A percentile compares a stretch with the other conserved stretches of the same genome.
phyloP scores from a whole-genome alignment of 2,113 vertebrate species.

The Nettapus auritus region DNA sequence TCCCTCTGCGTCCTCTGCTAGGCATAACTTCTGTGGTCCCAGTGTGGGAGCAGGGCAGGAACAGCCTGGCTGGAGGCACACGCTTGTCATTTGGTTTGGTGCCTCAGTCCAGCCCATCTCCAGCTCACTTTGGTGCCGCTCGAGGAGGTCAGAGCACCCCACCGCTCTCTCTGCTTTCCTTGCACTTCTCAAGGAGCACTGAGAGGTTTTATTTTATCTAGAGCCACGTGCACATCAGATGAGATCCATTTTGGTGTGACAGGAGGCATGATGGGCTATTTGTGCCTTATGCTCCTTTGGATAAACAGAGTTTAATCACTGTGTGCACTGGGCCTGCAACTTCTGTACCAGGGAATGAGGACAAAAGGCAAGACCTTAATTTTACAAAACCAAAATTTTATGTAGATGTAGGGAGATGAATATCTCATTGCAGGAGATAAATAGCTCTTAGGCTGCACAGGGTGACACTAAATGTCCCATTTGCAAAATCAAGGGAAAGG shows the following conservation, averaged over 20 bases:
- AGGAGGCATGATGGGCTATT: not conserved
- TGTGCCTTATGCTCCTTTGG: not conserved
- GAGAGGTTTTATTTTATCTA: not conserved
- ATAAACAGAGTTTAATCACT: not conserved
- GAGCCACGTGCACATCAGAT: not conserved
- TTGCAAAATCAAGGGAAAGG: not conserved
- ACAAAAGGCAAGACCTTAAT: not conserved
- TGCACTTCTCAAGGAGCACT: not conserved
- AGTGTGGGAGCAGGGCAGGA: not conserved
- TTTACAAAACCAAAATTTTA: not conserved
- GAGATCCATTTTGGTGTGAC: not conserved
- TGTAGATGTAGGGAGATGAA: accelerated
- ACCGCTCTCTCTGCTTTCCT: not conserved
- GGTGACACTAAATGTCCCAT: not conserved
- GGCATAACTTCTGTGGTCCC: not conserved
- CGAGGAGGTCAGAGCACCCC: not conserved
- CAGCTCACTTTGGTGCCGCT: not conserved
- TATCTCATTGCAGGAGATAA: not conserved
- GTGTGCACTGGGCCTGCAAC: not conserved
- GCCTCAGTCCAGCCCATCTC: not conserved
- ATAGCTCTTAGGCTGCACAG: not conserved
- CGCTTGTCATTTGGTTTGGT: accelerated
- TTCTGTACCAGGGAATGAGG: not conserved
- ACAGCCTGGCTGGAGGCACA: not conserved
- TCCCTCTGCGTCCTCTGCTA: not conserved